These are phyloP conservation scores for Pongo pygmaeus DNA, from an alignment of 2,113 vertebrate genomes.

Conservation along the genomic window DNA sequence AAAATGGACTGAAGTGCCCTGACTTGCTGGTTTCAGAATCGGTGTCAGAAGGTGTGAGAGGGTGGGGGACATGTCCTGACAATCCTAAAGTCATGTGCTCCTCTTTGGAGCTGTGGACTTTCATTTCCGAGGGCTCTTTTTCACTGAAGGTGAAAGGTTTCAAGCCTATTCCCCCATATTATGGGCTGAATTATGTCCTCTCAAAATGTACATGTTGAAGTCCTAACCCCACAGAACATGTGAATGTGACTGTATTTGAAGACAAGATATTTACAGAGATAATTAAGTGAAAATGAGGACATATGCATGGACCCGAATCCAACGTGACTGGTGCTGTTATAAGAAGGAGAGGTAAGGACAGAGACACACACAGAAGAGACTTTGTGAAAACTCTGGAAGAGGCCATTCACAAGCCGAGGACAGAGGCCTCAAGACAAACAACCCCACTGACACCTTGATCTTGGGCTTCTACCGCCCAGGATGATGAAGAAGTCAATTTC, in stretches of 20 bases:
- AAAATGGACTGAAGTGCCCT: neutral
- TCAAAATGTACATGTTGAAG: neutral
- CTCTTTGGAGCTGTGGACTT: neutral
- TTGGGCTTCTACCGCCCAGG: neutral
- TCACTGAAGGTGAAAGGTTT: neutral
- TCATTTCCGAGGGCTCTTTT: neutral
- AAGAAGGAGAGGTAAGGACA: neutral
- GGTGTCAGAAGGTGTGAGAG: neutral
- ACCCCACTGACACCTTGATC: neutral
- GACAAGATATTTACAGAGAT: neutral
- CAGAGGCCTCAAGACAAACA: neutral
- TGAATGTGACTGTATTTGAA: neutral
- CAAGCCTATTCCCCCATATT: neutral
- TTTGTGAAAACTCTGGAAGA: neutral
- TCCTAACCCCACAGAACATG: neutral
- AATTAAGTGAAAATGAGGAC: neutral
- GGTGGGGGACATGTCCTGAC: neutral
- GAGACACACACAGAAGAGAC: neutral
- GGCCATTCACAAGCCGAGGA: neutral
- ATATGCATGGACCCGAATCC: neutral
- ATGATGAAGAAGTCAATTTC: neutral
- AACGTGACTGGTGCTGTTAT: neutral
- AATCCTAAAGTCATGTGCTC: accelerated
- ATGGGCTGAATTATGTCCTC: neutral
- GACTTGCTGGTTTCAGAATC: neutral